Percentiles rank a stretch among this genome's conserved stretches.
Evolutionary conservation across 2,113 vertebrate genomes (phyloP).

Genomic region (Tragulus kanchil): DNA sequence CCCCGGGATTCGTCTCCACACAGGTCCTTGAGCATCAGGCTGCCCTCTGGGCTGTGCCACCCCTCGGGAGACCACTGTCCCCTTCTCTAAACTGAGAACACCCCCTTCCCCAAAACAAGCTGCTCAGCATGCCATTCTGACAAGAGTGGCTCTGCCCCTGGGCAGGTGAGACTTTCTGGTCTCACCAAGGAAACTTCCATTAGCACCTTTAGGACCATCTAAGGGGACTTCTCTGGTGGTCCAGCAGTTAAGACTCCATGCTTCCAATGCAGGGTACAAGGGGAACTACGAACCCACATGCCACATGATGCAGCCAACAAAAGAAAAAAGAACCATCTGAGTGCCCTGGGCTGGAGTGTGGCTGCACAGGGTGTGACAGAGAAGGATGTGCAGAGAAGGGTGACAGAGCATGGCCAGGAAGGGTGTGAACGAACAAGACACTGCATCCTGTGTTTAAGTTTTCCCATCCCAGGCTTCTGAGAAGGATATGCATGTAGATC

Average conservation of each 20-base stretch:
- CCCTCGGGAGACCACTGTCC: neutral
- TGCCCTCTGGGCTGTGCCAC: neutral
- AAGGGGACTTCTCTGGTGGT: neutral
- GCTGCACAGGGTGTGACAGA: neutral
- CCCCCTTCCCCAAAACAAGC: neutral
- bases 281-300: neutral
- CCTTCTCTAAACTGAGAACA: neutral
- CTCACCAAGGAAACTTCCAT: neutral
- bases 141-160: neutral
- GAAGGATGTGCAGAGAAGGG: neutral
- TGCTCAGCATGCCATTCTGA: rapidly evolving
- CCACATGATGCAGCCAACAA: neutral
- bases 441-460: rapidly evolving
- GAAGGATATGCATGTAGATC: neutral
- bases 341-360: rapidly evolving
- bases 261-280: neutral
- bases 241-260: neutral
- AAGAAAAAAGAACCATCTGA: neutral
- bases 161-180: rapidly evolving
- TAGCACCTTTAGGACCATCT: neutral
- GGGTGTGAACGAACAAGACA: neutral
- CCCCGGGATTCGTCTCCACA: too few species aligned
- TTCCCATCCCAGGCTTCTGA: neutral
- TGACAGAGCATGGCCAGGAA: neutral
- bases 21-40: neutral